Evolutionary conservation across 2,888 invertebrate species (phyloP).

Genomic region (Abrostola triplasia): DNA sequence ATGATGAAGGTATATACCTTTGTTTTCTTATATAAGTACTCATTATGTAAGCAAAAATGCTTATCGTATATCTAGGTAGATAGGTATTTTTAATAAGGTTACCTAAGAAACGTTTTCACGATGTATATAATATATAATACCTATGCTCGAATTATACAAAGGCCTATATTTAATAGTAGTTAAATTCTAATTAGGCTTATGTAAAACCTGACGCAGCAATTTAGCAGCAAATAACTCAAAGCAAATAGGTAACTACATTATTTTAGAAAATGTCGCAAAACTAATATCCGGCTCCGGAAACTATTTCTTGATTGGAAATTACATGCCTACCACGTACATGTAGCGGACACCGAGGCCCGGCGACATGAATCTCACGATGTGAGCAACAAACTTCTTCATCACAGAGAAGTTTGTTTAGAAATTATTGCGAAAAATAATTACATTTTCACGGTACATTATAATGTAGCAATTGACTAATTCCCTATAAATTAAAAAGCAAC

Average conservation of each 20-base stretch:
- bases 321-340: conserved; percentile 29
- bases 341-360: conserved; percentile 24
- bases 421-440: conserved; percentile 15
- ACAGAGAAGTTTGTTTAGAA: conserved; percentile 17
- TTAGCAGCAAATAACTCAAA: conserved; percentile 22
- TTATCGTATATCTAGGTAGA: no score
- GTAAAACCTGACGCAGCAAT: conserved; percentile 5
- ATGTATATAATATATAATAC: no score
- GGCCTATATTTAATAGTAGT: neutral
- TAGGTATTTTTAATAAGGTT: no score
- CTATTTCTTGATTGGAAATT: conserved; percentile 59
- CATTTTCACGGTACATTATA: neutral
- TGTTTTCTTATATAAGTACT: no score
- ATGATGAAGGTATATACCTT: no score
- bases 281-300: conserved; percentile 58
- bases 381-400: conserved; percentile 36
- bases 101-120: no score
- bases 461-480: neutral
- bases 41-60: neutral
- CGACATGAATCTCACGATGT: conserved; percentile 26
- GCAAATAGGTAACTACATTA: conserved; percentile 19
- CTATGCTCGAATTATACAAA: no score
- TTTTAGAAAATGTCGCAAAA: conserved; percentile 51
- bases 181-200: conserved; percentile 6
- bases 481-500: neutral